These are phyloP conservation scores for Acanthis flammea DNA, from an alignment of 2,797 vertebrate genomes.

Conservation along the genomic window DNA sequence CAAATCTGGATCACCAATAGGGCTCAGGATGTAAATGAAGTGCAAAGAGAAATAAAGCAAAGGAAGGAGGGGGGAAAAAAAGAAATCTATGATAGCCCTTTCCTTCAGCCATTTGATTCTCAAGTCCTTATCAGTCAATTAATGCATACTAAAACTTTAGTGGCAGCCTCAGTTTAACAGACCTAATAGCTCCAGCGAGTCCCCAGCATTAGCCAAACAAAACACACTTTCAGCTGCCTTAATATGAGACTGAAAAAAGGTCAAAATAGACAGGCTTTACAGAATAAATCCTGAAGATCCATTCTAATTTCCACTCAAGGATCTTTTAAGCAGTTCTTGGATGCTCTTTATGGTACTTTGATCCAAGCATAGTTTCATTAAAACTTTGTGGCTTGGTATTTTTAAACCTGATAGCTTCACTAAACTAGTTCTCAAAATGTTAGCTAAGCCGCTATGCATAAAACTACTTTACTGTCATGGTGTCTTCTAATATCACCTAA, in stretches of 20 bases:
- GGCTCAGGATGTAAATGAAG: conserved; percentile 98
- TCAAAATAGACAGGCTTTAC: conserved; percentile 79
- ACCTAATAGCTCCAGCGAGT: conserved; percentile 55
- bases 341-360: conserved; percentile 77
- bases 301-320: conserved; percentile 80
- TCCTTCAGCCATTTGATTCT: conserved; percentile 72
- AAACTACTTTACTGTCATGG: conserved; percentile 78
- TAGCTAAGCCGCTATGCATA: conserved; percentile 76
- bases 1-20: conserved; percentile 89
- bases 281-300: conserved; percentile 79
- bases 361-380: conserved; percentile 78
- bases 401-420: conserved; percentile 76
- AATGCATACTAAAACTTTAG: conserved; percentile 72
- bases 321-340: conserved; percentile 78
- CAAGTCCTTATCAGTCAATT: conserved; percentile 76
- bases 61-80: not conserved
- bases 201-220: conserved; percentile 74
- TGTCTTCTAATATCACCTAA: conserved; percentile 76
- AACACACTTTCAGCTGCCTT: conserved; percentile 72
- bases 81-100: conserved; percentile 69
- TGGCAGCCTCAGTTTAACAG: conserved; percentile 55
- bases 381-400: conserved; percentile 79
- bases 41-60: conserved; percentile 90
- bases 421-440: conserved; percentile 76
- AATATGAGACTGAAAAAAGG: conserved; percentile 74